Evolutionary conservation across 2,797 vertebrate species (phyloP).

Genomic region (Protosalanx chinensis): DNA sequence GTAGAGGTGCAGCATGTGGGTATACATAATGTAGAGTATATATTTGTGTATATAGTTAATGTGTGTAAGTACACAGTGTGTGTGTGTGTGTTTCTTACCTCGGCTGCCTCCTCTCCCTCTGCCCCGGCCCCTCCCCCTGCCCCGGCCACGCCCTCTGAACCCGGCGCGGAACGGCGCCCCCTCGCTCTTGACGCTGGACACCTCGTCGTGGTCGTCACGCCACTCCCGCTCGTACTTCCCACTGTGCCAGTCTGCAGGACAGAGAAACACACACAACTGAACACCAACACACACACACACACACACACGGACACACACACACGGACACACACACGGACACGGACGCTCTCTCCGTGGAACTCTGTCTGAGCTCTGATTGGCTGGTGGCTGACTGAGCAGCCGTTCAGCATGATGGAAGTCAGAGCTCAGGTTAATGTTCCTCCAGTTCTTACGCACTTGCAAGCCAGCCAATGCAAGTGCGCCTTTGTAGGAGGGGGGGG

Average conservation of each 20-base stretch:
- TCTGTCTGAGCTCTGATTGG: neutral
- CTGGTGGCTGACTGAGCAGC: neutral
- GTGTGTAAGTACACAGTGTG: neutral
- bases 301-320: neutral
- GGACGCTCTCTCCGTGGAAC: neutral
- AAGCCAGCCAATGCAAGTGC: neutral
- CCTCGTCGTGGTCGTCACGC: conserved; percentile 92
- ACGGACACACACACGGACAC: neutral
- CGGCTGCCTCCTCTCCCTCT: conserved; percentile 83
- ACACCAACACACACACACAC: conserved; percentile 15
- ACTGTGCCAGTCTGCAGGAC: conserved; percentile 84
- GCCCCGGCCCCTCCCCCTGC: conserved; percentile 86
- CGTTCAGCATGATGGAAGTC: neutral
- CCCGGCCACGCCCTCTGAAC: conserved; percentile 89
- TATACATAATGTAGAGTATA: neutral
- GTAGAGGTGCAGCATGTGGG: neutral
- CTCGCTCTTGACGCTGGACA: conserved; percentile 96
- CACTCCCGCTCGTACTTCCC: conserved; percentile 91
- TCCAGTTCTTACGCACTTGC: neutral
- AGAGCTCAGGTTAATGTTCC: neutral
- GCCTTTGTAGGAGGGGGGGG: neutral
- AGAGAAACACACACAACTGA: neutral
- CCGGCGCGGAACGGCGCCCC: conserved; percentile 88
- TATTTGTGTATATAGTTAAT: neutral
- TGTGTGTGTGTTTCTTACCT: conserved; percentile 33